Percentiles rank a stretch among this genome's conserved stretches.
These are phyloP conservation scores for Thalassarche chlororhynchos DNA, from an alignment of 2,113 vertebrate species.

Conservation along the genomic window DNA sequence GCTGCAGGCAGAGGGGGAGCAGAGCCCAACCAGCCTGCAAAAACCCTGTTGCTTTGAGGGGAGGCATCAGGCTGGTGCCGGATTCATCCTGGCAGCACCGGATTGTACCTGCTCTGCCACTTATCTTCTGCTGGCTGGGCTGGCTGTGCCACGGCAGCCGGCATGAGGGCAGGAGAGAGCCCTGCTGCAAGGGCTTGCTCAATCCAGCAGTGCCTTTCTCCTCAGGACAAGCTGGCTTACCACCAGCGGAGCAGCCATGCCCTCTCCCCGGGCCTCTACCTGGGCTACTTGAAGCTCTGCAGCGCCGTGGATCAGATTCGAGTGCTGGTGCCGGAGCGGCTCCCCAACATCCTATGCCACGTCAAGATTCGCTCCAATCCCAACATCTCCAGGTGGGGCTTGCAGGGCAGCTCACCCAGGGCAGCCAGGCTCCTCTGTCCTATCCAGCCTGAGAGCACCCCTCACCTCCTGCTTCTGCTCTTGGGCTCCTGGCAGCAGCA, in stretches of 20 bases:
- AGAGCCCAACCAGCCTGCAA: background rate
- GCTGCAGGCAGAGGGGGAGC: background rate
- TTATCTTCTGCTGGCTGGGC: background rate
- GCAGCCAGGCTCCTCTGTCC: background rate
- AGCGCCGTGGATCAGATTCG: conserved; percentile 92
- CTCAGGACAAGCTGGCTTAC: conserved; percentile 88
- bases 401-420: background rate
- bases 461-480: background rate
- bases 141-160: accelerated
- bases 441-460: background rate
- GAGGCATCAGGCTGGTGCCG: background rate
- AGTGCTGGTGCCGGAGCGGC: conserved; percentile 86
- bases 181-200: accelerated
- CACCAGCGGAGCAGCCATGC: conserved; percentile 85
- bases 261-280: conserved; percentile 84
- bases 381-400: conserved; percentile 86
- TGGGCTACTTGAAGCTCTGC: conserved; percentile 91
- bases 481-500: accelerated
- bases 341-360: conserved; percentile 90
- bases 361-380: conserved; percentile 88
- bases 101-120: accelerated
- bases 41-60: background rate
- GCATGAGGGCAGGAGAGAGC: background rate
- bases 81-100: accelerated
- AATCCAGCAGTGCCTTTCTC: background rate